phyloP scores from a whole-genome alignment of 2,888 invertebrate species.

The Beris chalybata region DNA sequence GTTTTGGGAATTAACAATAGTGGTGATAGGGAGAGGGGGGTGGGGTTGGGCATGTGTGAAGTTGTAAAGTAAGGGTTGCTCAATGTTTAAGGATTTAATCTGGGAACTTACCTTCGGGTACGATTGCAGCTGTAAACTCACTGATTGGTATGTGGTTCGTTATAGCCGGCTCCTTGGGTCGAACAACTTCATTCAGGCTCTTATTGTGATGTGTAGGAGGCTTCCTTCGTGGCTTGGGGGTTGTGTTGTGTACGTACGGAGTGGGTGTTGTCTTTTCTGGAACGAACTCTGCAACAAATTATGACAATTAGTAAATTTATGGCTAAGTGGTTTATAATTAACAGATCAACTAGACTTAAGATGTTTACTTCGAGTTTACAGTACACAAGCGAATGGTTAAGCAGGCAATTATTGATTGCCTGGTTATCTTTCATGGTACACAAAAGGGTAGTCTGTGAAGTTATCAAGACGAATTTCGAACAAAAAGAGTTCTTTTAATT shows the following conservation, averaged over 20 bases:
- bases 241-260: constrained; percentile 49
- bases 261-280: constrained; percentile 54
- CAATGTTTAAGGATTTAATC: too few relatives aligned
- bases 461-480: too few relatives aligned
- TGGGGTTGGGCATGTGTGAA: too few relatives aligned
- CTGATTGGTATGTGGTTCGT: constrained; percentile 54
- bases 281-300: constrained; percentile 54
- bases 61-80: too few relatives aligned
- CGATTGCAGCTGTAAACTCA: constrained; percentile 45
- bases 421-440: too few relatives aligned
- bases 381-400: background rate
- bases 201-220: constrained; percentile 49
- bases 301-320: constrained; percentile 43
- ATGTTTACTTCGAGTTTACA: background rate
- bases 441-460: too few relatives aligned
- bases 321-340: constrained; percentile 28
- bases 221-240: constrained; percentile 52
- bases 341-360: background rate
- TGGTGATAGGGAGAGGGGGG: too few relatives aligned
- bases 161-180: constrained; percentile 53
- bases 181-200: constrained; percentile 55
- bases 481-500: too few relatives aligned
- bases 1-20: too few relatives aligned
- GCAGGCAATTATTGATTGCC: too few relatives aligned
- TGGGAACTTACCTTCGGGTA: constrained; percentile 44